Percentiles rank a stretch among this genome's conserved stretches.
phyloP scores from a whole-genome alignment of 2,797 vertebrate genomes.

The Pseudochirops corinnae region DNA sequence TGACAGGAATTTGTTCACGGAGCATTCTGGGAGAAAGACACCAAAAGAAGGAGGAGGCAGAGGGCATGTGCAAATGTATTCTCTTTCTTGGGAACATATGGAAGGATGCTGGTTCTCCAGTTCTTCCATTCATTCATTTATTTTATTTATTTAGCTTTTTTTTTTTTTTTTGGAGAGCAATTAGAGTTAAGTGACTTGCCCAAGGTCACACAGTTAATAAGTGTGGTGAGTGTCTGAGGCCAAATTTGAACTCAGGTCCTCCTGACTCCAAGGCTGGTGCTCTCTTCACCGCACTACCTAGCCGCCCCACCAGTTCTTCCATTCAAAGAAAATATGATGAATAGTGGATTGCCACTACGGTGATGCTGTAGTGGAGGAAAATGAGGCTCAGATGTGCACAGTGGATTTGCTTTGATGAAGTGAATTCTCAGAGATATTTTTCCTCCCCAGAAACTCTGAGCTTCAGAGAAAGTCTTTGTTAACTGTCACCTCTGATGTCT shows the following conservation, averaged over 20 bases:
- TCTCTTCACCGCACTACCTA: too few species aligned
- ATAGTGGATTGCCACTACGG: background rate
- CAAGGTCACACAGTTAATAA: too few species aligned
- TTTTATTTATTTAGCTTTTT: too few species aligned
- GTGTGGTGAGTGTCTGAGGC: too few species aligned
- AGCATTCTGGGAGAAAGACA: background rate
- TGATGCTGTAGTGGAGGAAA: background rate
- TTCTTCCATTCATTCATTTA: background rate
- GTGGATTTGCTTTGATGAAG: background rate
- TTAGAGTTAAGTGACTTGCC: too few species aligned
- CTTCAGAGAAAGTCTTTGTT: background rate
- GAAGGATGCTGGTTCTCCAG: background rate
- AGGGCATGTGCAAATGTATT: background rate
- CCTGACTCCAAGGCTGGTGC: too few species aligned
- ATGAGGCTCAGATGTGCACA: background rate
- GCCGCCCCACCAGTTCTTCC: too few species aligned
- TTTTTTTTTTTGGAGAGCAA: too few species aligned
- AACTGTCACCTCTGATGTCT: background rate
- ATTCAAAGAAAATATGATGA: background rate
- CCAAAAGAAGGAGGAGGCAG: background rate
- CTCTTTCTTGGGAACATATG: background rate
- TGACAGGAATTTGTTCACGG: background rate
- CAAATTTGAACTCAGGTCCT: too few species aligned
- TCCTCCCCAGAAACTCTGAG: background rate
- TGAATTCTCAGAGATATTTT: background rate